These are phyloP conservation scores for Euplagia quadripunctaria DNA, from an alignment of 2,888 invertebrate species.

Conservation along the genomic window DNA sequence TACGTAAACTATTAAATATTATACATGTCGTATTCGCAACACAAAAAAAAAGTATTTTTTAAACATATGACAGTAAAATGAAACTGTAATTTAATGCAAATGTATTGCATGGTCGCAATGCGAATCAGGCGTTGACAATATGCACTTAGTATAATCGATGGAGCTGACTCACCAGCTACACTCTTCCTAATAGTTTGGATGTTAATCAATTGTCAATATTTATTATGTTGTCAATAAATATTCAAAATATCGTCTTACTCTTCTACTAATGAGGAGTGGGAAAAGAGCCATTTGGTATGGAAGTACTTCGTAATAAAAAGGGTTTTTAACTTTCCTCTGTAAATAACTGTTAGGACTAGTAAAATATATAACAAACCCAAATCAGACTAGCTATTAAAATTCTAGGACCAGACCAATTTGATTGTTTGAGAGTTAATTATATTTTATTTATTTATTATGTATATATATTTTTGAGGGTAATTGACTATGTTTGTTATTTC, in stretches of 20 bases:
- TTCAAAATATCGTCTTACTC: neutral
- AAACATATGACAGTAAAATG: too few relatives aligned
- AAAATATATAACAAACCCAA: neutral
- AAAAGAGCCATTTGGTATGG: too few relatives aligned
- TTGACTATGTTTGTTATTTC: neutral
- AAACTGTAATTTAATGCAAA: too few relatives aligned
- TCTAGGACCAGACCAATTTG: neutral
- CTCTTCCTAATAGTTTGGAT: neutral
- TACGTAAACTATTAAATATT: neutral
- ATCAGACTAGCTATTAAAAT: neutral
- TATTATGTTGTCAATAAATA: too few relatives aligned
- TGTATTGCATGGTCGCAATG: neutral
- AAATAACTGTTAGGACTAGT: too few relatives aligned
- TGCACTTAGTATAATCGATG: neutral
- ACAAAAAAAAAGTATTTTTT: too few relatives aligned
- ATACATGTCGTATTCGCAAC: neutral
- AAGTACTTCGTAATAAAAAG: too few relatives aligned
- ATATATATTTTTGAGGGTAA: neutral
- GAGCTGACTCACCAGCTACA: neutral
- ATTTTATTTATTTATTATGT: neutral
- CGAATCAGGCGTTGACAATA: neutral
- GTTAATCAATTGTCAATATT: too few relatives aligned
- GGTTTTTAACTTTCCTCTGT: too few relatives aligned
- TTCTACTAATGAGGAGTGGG: neutral
- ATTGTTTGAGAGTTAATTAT: neutral